phyloP scores from a whole-genome alignment of 92 coral and sea anemone species.

The Porites cylindrica region DNA sequence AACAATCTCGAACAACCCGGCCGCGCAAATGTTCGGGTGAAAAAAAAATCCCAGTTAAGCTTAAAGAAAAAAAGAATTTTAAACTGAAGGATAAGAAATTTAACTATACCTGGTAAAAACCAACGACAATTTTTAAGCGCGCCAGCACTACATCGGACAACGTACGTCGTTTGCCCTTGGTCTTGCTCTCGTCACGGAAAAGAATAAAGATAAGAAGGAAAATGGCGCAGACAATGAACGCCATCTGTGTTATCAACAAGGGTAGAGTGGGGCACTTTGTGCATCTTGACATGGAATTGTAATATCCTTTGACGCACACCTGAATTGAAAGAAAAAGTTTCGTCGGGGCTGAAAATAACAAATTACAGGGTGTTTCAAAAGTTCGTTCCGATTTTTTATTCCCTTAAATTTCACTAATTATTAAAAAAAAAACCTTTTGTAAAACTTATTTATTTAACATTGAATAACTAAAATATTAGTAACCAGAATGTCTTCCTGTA shows the following conservation, averaged over 20 bases:
- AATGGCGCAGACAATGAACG: conserved; percentile 39
- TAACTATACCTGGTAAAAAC: conserved; percentile 71
- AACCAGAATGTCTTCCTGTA: no score
- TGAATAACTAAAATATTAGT: no score
- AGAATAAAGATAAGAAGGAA: conserved; percentile 65
- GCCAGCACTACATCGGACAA: conserved; percentile 83
- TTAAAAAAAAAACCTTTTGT: no score
- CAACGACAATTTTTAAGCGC: conserved; percentile 81
- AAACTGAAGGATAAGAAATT: no score
- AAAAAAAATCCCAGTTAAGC: no score
- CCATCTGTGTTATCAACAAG: conserved; percentile 66
- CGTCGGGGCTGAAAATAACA: neutral
- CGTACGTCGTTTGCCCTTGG: conserved; percentile 59
- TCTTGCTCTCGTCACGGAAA: conserved; percentile 69
- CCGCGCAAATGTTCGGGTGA: no score
- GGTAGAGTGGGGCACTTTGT: conserved; percentile 64
- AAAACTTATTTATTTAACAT: no score
- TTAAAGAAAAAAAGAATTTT: no score
- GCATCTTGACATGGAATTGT: conserved; percentile 70
- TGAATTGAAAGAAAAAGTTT: neutral
- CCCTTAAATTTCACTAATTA: no score
- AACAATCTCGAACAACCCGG: no score
- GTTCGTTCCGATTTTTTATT: no score
- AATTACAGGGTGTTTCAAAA: no score
- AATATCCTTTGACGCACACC: conserved; percentile 61